Base-by-base conservation (phyloP, 2,888 invertebrate species). In the Melanargia galathea region DNA sequence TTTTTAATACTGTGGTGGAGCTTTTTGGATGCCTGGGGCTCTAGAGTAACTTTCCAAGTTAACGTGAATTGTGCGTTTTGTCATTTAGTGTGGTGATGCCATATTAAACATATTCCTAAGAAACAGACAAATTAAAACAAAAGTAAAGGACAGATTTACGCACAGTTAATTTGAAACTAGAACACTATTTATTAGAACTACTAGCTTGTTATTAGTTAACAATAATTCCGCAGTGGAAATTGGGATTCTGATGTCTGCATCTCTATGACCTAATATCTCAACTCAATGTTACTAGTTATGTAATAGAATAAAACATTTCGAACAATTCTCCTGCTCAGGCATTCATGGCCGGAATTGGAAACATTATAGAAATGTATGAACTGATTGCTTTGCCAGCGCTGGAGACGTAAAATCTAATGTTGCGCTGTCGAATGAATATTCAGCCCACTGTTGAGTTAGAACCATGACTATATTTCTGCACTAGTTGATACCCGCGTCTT, bases 261-360 rank as follows among this genome's bases (percentile, higher is more conserved):
- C 16, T 43, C 43, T 43, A 43, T 18, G 10, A 16, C 2, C 18
- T 43, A 10, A n/a, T n/a, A n/a, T n/a, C n/a, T n/a, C 0, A 43
- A 43, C 43, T 43, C 43, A 43, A 18, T 43, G 18, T 43, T 43
- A 18, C 43, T 22, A 85, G 83, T 77, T 78, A 80, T 81, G 83
- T 89, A 87, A 90, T 89, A 86, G 91, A 90, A 90, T 90, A 89
- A 90, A 90, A 89, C 82, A 83, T 84, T 79, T 86, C 80, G 85
- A 85, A 88, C 87, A 87, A 85, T 83, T 70, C 79, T 79, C 72
- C 75, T 73, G 76, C 76, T 81, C 75, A 71, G 73, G 83, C 81
- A 86, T 88, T 87, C 86, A 85, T 84, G 80, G 73, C 71, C 66
- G 72, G 72, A 75, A 79, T 80, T 77, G 66, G 66, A 71, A 72